Conservation (phyloP, 1,140 invertebrate genomes). For the Platyura marginata region DNA sequence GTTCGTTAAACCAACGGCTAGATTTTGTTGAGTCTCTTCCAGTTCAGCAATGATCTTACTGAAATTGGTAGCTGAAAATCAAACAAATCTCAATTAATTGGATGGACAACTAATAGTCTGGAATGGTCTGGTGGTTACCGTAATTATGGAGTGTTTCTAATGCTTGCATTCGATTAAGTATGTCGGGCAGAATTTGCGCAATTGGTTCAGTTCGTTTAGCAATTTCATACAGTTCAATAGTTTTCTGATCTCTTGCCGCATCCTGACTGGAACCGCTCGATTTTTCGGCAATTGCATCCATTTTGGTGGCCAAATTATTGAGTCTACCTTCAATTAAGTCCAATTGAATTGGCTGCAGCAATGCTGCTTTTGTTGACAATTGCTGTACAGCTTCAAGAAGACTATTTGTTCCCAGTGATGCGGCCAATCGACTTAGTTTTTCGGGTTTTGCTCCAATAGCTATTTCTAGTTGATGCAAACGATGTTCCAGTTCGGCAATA, state of each 20-base stretch:
- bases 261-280: slow-evolving; percentile 40
- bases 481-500: slow-evolving; percentile 49
- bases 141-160: slow-evolving; percentile 75
- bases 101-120: neutral
- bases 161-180: slow-evolving; percentile 64
- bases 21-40: slow-evolving; percentile 61
- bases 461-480: slow-evolving; percentile 53
- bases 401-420: slow-evolving; percentile 19
- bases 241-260: slow-evolving; percentile 60
- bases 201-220: slow-evolving; percentile 68
- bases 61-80: slow-evolving; percentile 58
- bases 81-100: slow-evolving; percentile 6
- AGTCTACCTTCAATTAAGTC: slow-evolving; percentile 67
- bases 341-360: slow-evolving; percentile 64
- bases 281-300: slow-evolving; percentile 56
- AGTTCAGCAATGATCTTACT: slow-evolving; percentile 65
- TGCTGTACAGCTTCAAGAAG: slow-evolving; percentile 50
- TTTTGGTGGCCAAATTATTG: slow-evolving; percentile 47
- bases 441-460: slow-evolving; percentile 44
- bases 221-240: slow-evolving; percentile 69
- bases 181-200: slow-evolving; percentile 55
- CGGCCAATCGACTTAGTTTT: slow-evolving; percentile 31
- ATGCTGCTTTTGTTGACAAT: slow-evolving; percentile 51
- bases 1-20: slow-evolving; percentile 46
- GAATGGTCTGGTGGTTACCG: slow-evolving; percentile 32